Evolutionary conservation across 2,888 invertebrate species (phyloP), one percentile per base, ranked within the genome.

Genomic region (Drosophila suboccidentalis): DNA sequence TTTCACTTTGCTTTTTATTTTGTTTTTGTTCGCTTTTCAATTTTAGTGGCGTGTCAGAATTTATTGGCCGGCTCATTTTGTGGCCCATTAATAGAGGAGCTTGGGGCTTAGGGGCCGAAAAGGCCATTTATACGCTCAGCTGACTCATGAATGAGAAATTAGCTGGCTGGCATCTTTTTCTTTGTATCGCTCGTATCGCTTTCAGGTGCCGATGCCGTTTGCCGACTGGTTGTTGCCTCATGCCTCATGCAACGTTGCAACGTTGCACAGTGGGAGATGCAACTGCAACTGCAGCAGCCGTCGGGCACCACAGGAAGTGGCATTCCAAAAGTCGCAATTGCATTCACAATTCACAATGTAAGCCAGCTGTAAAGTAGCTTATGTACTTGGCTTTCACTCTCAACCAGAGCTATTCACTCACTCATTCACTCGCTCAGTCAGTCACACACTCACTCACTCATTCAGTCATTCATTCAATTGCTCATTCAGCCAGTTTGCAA

Each of bases 31-130:
- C 44, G 46, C 34, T 54, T 75, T 82, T 69, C 60, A 71, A 68
- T 71, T 80, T 83, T 83, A 72, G 81, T 89, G 69, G 89, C 89
- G 84, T 85, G 84, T 78, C 82, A 75, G 82, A 80, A 89, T 85
- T 89, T 89, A 85, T 85, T 85, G 89, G 89, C 81, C 13, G 36
- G 60, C 66, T 80, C 82, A 71, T 85, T 88, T 88, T 66, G 82
- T 67, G 69, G 84, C 69, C 78, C 71, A 82, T 84, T 80, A 80
- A 54, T 3, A 29, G 8, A 29, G 8, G 5, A 13, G 49, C 3
- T 34, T 47, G 60, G 50, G 58, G 68, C 43, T 22, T 26, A 26
- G 26, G 5, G 26, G 26, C 26, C 5, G 15, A 19, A 44, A 22
- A 22, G 49, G 65, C 65, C 71, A 68, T 79, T 76, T 76, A 69